Evolutionary conservation across 2,888 invertebrate genomes (phyloP).

Genomic region (Hirtodrosophila duncani): DNA sequence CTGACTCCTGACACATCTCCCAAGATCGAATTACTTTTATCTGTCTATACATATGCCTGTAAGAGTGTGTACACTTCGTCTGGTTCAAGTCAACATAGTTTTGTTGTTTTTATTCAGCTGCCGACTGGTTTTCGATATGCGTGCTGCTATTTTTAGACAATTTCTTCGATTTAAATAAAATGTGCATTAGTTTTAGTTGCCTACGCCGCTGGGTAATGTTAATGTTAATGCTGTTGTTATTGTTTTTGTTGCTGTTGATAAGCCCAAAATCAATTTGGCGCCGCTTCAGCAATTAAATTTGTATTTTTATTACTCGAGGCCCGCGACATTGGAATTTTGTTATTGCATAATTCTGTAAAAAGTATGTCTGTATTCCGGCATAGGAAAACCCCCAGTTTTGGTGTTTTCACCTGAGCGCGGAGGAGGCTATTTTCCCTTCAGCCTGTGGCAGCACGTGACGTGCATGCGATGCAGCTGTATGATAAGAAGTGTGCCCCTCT

Average conservation of each 20-base stretch:
- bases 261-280: conserved; percentile 44
- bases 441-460: conserved; percentile 54
- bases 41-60: no score
- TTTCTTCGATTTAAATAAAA: conserved; percentile 65
- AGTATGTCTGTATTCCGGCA: background rate
- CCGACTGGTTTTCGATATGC: conserved; percentile 21
- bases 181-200: conserved; percentile 47
- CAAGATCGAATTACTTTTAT: no score
- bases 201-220: conserved; percentile 35
- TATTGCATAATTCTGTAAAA: conserved; percentile 58
- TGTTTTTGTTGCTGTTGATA: conserved; percentile 36
- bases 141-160: conserved; percentile 60
- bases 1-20: no score
- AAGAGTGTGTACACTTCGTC: conserved; percentile 18
- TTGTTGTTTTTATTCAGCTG: conserved; percentile 23
- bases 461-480: conserved; percentile 49
- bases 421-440: conserved; percentile 6
- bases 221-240: conserved; percentile 18
- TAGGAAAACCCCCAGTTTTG: conserved; percentile 42
- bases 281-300: conserved; percentile 60
- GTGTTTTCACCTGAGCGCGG: conserved; percentile 33
- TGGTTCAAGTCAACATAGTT: conserved; percentile 17
- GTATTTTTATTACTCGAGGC: conserved; percentile 52
- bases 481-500: conserved; percentile 44
- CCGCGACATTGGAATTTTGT: conserved; percentile 52